These are phyloP conservation scores for Lycia hirtaria DNA, from an alignment of 2,888 invertebrate genomes.

Conservation along the genomic window DNA sequence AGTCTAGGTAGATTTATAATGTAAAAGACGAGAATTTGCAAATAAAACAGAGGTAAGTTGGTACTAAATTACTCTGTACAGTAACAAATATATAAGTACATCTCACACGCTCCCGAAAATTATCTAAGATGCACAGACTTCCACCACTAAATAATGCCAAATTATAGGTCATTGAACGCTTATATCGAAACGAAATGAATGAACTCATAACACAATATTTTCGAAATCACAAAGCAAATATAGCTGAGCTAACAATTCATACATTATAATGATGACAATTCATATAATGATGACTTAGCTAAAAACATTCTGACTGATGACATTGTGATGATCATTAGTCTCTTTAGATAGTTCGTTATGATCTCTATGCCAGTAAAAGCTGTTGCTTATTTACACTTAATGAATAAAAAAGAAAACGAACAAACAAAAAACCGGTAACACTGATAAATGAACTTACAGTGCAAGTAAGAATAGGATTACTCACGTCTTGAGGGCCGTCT, in stretches of 20 bases:
- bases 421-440: conserved; percentile 33
- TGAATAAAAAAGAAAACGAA: conserved; percentile 37
- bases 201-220: conserved; percentile 4
- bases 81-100: too few species aligned
- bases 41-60: too few species aligned
- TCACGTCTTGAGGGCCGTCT: too few species aligned
- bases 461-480: conserved; percentile 19
- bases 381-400: conserved; percentile 34
- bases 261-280: too few species aligned
- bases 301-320: conserved; percentile 12
- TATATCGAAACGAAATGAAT: conserved; percentile 6
- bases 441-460: conserved; percentile 37
- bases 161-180: conserved; percentile 8
- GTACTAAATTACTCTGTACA: too few species aligned
- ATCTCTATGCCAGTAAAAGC: conserved; percentile 13
- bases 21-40: too few species aligned
- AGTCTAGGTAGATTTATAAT: too few species aligned
- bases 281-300: conserved; percentile 32
- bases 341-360: conserved; percentile 30
- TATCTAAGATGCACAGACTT: too few species aligned
- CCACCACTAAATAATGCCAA: conserved; percentile 2
- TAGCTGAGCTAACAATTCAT: not conserved
- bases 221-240: not conserved
- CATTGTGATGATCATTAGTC: conserved; percentile 36
- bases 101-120: too few species aligned